These are phyloP conservation scores for Hassar affinis DNA, from an alignment of 2,113 vertebrate genomes.

Conservation along the genomic window DNA sequence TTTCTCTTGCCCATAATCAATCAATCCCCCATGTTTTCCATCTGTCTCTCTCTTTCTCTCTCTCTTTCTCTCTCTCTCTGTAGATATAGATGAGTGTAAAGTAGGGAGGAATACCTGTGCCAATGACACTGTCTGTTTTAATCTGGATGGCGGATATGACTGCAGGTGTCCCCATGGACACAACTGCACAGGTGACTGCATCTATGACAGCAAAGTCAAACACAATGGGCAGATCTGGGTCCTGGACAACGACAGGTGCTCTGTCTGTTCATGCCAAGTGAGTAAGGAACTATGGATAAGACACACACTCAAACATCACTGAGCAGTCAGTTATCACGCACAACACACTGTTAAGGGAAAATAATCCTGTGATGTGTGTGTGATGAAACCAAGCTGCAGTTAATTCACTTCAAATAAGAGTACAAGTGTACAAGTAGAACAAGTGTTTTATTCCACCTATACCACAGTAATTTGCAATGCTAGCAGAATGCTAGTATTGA, in stretches of 20 bases:
- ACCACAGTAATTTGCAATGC: background rate
- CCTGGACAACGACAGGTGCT: slow-evolving; percentile 83
- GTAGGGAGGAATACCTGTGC: slow-evolving; percentile 81
- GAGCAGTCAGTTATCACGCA: background rate
- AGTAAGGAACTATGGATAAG: slow-evolving; percentile 49
- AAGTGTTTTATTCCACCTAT: background rate
- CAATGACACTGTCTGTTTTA: slow-evolving; percentile 86
- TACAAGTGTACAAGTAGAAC: no score
- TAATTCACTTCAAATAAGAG: background rate
- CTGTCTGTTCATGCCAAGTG: slow-evolving; percentile 86
- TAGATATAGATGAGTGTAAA: slow-evolving; percentile 84
- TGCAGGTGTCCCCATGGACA: slow-evolving; percentile 86
- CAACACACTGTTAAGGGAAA: background rate
- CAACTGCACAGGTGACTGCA: slow-evolving; percentile 83
- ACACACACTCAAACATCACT: background rate
- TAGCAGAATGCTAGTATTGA: background rate
- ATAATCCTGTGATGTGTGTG: background rate
- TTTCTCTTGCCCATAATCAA: background rate
- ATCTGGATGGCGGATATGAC: slow-evolving; percentile 83
- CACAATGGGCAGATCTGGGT: slow-evolving; percentile 88
- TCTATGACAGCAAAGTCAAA: slow-evolving; percentile 79
- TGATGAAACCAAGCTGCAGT: background rate
- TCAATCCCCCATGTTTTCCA: background rate
- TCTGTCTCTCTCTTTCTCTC: background rate
- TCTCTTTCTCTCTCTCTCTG: slow-evolving; percentile 23